These are phyloP conservation scores for Pleuronectes platessa DNA, from an alignment of 2,113 vertebrate genomes.

Conservation along the genomic window DNA sequence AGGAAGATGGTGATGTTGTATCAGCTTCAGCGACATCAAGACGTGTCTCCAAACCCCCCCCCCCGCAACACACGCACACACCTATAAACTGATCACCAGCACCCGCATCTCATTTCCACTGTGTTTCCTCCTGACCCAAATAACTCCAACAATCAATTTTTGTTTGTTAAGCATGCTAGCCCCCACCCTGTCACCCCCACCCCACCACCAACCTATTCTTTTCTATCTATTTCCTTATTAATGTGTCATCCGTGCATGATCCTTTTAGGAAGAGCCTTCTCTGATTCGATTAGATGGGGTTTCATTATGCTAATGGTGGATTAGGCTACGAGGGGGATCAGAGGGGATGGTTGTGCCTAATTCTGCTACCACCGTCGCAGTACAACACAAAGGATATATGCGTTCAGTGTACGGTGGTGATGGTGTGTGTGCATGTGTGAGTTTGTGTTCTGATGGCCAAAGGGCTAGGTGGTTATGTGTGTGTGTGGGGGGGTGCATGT, in stretches of 20 bases:
- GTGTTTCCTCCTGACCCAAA: conserved; percentile 58
- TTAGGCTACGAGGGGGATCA: conserved; percentile 60
- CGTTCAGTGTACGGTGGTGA: background rate
- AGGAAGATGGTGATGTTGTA: background rate
- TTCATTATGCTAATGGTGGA: conserved; percentile 78
- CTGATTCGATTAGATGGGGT: conserved; percentile 72
- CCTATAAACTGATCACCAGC: conserved; percentile 27
- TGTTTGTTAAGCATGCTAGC: conserved; percentile 27
- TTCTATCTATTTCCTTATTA: conserved; percentile 66
- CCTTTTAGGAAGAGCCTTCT: conserved; percentile 63
- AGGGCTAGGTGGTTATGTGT: conserved; percentile 14
- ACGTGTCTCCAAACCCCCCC: conserved; percentile 9
- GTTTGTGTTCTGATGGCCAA: background rate
- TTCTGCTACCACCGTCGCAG: conserved; percentile 11
- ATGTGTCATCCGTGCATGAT: conserved; percentile 66
- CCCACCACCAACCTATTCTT: conserved; percentile 11
- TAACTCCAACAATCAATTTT: conserved; percentile 59
- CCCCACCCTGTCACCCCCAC: background rate
- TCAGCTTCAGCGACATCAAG: conserved; percentile 18
- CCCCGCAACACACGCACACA: background rate
- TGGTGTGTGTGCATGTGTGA: conserved; percentile 20
- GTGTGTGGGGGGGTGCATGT: conserved; percentile 2
- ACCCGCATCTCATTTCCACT: conserved; percentile 20
- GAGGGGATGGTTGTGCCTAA: conserved; percentile 46
- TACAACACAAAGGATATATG: conserved; percentile 28